These are phyloP conservation scores for Micrasema longulum DNA, from an alignment of 1,140 invertebrate species.

Conservation along the genomic window DNA sequence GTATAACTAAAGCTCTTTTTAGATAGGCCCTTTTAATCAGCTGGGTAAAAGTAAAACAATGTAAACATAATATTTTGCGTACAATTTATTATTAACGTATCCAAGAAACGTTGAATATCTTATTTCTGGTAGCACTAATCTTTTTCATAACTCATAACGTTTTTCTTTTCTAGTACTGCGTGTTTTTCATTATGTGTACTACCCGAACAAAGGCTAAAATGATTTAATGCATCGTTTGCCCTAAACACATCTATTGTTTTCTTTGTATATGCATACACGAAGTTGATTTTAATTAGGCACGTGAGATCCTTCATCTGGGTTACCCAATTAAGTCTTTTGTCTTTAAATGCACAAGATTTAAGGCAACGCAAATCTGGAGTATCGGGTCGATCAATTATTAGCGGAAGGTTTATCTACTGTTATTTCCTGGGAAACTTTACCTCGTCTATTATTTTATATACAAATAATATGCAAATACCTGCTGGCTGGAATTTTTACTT, in stretches of 20 bases:
- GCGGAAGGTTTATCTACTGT: slow-evolving; percentile 26
- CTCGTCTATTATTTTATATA: slow-evolving; percentile 4
- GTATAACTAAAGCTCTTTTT: too few relatives aligned
- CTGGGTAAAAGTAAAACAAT: too few relatives aligned
- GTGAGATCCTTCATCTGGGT: slow-evolving; percentile 28
- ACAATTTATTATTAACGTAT: too few relatives aligned
- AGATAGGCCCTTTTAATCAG: too few relatives aligned
- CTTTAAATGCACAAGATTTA: neutral
- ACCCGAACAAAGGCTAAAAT: too few relatives aligned
- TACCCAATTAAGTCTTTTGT: slow-evolving; percentile 41
- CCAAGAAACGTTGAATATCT: too few relatives aligned
- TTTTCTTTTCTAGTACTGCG: too few relatives aligned
- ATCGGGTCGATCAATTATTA: slow-evolving; percentile 41
- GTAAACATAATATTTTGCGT: too few relatives aligned
- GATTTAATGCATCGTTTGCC: too few relatives aligned
- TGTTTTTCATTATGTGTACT: too few relatives aligned
- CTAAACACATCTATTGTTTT: slow-evolving; percentile 17
- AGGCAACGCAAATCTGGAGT: slow-evolving; percentile 26
- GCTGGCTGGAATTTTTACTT: slow-evolving; percentile 7
- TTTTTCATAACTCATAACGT: too few relatives aligned
- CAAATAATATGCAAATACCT: slow-evolving; percentile 25
- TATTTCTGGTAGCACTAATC: too few relatives aligned
- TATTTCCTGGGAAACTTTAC: slow-evolving; percentile 35
- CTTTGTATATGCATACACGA: slow-evolving; percentile 14
- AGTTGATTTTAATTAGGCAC: slow-evolving; percentile 5